Evolutionary conservation across 2,888 invertebrate species (phyloP), one percentile per base, ranked within the genome.

Genomic region (Spialia ferax): DNA sequence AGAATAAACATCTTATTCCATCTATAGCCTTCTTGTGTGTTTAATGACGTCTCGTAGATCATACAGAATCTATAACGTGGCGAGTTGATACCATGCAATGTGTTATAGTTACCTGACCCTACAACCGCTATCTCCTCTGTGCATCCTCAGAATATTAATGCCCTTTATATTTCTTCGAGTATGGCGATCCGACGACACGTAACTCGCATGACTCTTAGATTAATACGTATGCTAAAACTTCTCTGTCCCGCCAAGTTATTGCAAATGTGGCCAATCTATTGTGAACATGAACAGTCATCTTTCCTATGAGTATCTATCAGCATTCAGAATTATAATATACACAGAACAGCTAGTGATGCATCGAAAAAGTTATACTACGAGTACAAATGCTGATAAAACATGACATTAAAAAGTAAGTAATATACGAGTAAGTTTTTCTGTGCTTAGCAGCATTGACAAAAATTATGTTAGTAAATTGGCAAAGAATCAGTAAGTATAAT

Each of bases 141-240:
- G 84, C 89, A 88, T 84, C 86, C 87, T 80, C 85, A 84, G 85
- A 88, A 87, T 89, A 91, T 91, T 88, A 88, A 91, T 89, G 84
- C 83, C 85, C 79, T 76, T 86, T 87, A 91, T 90, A 91, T 89
- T 85, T 91, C 88, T 85, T 84, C 74, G 78, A 82, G 80, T 82
- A 82, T 80, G 73, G 65, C 77, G 81, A 80, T 79, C 75, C 81
- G 86, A 84, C 84, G 87, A 88, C 86, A 86, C 81, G 83, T 83
- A 82, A 84, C 85, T 83, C 80, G 80, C 83, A 80, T 85, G 87
- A 87, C 86, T 82, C 78, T 77, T 78, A 78, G 80, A 87, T 87
- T 84, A 85, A 86, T 87, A 78, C 77, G 81, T 80, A 81, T 83
- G 77, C 78, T 79, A 79, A 75, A 81, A 80, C 69, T 74, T 74